These are phyloP conservation scores for Nipponacmea schrenckii DNA, from an alignment of 2,888 invertebrate genomes.

Conservation along the genomic window DNA sequence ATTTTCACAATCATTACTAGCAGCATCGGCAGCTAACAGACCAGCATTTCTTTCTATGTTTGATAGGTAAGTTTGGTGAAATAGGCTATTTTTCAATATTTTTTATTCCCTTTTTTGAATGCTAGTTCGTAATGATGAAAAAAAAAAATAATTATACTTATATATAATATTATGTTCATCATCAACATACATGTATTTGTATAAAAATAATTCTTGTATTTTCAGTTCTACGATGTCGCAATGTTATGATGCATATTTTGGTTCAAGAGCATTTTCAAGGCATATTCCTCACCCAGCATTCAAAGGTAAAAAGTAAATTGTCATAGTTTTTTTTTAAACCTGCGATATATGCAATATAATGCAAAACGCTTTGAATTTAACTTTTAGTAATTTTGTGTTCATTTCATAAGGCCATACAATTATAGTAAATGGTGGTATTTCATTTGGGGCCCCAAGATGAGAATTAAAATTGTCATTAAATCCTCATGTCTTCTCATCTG, in stretches of 20 bases:
- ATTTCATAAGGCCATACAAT: too few species aligned
- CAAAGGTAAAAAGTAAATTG: conserved; percentile 48
- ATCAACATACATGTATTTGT: too few species aligned
- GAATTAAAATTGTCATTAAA: too few species aligned
- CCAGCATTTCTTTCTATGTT: conserved; percentile 52
- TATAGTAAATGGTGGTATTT: too few species aligned
- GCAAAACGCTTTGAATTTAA: too few species aligned
- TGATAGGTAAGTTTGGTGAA: conserved; percentile 44
- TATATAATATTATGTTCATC: too few species aligned
- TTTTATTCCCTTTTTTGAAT: neutral
- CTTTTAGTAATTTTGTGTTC: neutral
- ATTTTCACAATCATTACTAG: conserved; percentile 55
- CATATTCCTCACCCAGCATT: conserved; percentile 59
- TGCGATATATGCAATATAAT: too few species aligned
- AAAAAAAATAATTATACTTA: too few species aligned
- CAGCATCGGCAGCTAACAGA: conserved; percentile 49
- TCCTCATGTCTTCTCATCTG: too few species aligned
- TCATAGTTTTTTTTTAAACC: neutral
- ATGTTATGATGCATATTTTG: conserved; percentile 48
- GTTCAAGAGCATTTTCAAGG: conserved; percentile 51
- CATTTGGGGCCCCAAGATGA: too few species aligned
- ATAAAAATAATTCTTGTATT: conserved; percentile 5
- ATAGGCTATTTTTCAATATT: neutral
- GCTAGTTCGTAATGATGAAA: too few species aligned
- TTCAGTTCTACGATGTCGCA: conserved; percentile 47